Conservation (phyloP, 2,888 invertebrate species). For the Siphonodentalium dalli region DNA sequence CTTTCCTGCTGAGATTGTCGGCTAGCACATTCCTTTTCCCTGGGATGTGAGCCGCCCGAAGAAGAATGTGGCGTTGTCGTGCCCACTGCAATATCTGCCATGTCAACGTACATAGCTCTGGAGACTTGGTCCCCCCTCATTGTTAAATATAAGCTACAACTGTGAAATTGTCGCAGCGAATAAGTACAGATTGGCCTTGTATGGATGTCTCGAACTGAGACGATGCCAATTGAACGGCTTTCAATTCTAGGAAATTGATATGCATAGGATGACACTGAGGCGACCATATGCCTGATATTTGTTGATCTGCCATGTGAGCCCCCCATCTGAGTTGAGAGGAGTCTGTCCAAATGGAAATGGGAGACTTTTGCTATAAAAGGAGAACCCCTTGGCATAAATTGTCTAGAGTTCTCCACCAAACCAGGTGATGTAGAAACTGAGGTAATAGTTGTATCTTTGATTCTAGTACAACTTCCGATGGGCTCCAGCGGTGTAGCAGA, state of each 20-base stretch:
- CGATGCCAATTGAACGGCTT: not conserved
- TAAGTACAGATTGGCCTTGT: not conserved
- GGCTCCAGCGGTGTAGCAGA: too few relatives aligned
- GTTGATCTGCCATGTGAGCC: slow-evolving; percentile 1
- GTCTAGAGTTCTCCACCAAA: too few relatives aligned
- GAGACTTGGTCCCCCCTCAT: too few relatives aligned
- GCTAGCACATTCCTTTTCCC: not conserved
- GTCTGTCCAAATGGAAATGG: too few relatives aligned
- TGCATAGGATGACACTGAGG: not conserved
- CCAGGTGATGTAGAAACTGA: too few relatives aligned
- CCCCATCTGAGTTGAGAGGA: slow-evolving; percentile 1
- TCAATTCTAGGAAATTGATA: slow-evolving; percentile 9
- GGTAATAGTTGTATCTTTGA: too few relatives aligned
- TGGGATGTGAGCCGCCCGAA: slow-evolving; percentile 4
- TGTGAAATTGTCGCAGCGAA: slow-evolving; percentile 9
- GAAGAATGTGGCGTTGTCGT: not conserved
- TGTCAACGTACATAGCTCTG: not conserved
- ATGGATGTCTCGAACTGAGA: not conserved
- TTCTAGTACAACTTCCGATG: too few relatives aligned
- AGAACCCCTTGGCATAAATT: too few relatives aligned
- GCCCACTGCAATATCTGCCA: slow-evolving; percentile 1
- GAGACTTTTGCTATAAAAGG: too few relatives aligned
- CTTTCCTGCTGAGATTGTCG: too few relatives aligned
- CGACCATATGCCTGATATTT: slow-evolving; percentile 6
- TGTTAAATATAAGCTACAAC: slow-evolving; percentile 1